These are phyloP conservation scores for Allochrocebus solatus DNA, from an alignment of 2,797 vertebrate genomes.

Conservation along the genomic window DNA sequence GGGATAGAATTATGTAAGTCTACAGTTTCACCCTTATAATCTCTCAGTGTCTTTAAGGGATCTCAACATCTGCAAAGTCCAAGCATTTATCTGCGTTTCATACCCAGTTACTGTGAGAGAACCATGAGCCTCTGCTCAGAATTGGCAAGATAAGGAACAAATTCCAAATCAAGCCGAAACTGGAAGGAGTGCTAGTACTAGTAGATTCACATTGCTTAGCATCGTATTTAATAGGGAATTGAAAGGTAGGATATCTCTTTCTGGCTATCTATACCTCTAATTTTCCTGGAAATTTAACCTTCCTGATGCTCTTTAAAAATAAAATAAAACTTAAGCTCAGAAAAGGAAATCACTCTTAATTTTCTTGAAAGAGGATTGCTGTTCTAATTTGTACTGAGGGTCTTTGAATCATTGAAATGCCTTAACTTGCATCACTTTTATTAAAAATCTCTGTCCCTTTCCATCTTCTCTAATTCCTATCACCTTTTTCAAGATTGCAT, in stretches of 20 bases:
- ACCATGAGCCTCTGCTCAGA: not conserved
- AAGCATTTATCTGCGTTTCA: not conserved
- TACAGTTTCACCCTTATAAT: not conserved
- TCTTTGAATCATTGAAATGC: conserved; percentile 13
- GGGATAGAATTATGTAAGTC: not conserved
- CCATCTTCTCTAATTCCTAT: conserved; percentile 32
- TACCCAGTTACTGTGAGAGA: no score
- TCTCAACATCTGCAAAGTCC: not conserved
- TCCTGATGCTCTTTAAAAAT: not conserved
- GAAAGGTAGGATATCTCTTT: not conserved
- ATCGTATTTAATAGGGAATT: not conserved
- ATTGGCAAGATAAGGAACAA: not conserved
- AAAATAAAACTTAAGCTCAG: not conserved
- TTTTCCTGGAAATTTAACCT: not conserved
- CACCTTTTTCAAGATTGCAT: not conserved
- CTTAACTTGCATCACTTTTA: conserved; percentile 21
- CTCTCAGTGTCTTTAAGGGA: not conserved
- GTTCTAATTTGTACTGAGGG: not conserved
- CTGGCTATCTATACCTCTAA: not conserved
- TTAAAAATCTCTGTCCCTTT: not conserved
- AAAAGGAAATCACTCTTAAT: not conserved
- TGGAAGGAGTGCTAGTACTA: not conserved
- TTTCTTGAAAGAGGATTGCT: conserved; percentile 32
- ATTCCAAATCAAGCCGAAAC: not conserved
- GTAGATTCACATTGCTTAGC: not conserved